Conservation (phyloP, 1,140 invertebrate species). For the Lucilia sericata region DNA sequence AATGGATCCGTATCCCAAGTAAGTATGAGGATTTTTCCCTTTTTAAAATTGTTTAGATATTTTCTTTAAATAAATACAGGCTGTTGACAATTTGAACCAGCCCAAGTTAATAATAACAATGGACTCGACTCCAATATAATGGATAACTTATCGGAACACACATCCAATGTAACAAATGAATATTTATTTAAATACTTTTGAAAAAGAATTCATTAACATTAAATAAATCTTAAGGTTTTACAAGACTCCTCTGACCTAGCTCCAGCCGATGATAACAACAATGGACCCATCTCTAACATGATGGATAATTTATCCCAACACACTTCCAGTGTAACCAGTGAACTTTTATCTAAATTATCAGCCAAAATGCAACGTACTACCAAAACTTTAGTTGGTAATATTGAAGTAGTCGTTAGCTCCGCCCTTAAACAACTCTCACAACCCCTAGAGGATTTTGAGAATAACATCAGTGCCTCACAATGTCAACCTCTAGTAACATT, state of each 20-base stretch:
- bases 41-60: too few relatives aligned
- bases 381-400: constrained; percentile 17
- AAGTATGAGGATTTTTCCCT: too few relatives aligned
- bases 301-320: constrained; percentile 30
- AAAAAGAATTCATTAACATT: background rate
- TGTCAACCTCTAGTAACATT: background rate
- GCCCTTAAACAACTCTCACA: background rate
- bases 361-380: background rate
- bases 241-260: background rate
- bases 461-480: background rate
- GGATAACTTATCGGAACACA: too few relatives aligned
- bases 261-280: background rate
- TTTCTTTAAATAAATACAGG: too few relatives aligned
- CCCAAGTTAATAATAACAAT: background rate
- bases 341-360: background rate
- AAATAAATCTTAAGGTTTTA: background rate
- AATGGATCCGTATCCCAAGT: too few relatives aligned
- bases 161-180: too few relatives aligned
- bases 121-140: too few relatives aligned
- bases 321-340: background rate
- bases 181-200: too few relatives aligned
- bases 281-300: background rate
- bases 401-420: background rate
- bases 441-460: background rate
- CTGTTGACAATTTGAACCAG: background rate